Base-by-base conservation (phyloP, 2,888 invertebrate species). In the Caenorhabditis sp. region DNA sequence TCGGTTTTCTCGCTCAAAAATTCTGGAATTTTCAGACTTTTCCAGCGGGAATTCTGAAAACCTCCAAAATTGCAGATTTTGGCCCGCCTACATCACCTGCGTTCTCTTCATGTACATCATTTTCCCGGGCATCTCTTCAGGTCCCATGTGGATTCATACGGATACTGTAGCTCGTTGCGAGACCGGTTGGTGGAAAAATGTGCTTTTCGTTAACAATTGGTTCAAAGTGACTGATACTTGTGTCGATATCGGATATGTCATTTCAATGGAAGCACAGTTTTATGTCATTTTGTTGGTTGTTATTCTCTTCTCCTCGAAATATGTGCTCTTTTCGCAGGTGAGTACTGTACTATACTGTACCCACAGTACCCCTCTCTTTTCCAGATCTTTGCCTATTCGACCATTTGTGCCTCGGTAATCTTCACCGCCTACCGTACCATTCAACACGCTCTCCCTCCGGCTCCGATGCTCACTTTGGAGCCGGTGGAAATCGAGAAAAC, bases 141-240 rank as follows among this genome's bases (percentile, higher is more conserved):
- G 87, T 5, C 86, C 86, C 1, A 86, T 86, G 86, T 86, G 86
- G 86, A 86, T 86, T 57, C 85, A 85, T 59, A 75, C 77, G 31
- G 85, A 84, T 52, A 74, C 67, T 14, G 74, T 82, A 1, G 69
- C 78, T 12, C 70, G 87, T 25, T 87, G 87, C 63, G 67, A 67
- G 26, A 62, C 64, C 10, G 79, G 75, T 20, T 87, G 87, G 86
- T 85, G 85, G 83, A 83, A 83, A 66, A 88, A 87, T 70, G 60
- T 87, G 10, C 70, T 88, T 25, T 83, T 88, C 63, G 76, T 87
- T 60, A 88, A 88, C 66, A 88, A 87, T 66, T 83, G 87, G 69
- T 80, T 82, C 61, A 75, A 77, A 38, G 78, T 76, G 10, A 77
- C 81, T 7, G 77, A 84, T 38, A 87, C 84, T 80, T 87, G 87